phyloP scores from a whole-genome alignment of 1,140 invertebrate species.

The Drosophila leontia region DNA sequence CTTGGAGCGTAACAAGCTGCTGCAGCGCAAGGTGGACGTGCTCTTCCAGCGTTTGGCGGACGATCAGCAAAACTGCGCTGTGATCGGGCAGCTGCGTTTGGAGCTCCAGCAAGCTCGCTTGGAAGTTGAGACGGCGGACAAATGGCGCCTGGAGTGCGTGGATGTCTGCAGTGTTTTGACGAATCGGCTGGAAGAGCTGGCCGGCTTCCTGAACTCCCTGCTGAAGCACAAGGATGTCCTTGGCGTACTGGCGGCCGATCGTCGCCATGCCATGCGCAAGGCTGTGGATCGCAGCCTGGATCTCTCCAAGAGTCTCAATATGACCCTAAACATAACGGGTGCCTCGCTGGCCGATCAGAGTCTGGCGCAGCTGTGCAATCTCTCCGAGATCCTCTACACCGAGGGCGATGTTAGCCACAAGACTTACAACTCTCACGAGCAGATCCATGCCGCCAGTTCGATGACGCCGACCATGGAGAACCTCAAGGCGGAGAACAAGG shows the following conservation, averaged over 20 bases:
- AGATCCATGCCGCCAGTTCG: conserved; percentile 67
- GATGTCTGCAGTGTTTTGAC: conserved; percentile 88
- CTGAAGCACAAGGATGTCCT: conserved; percentile 88
- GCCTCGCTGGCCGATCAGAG: conserved; percentile 78
- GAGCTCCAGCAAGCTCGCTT: conserved; percentile 82
- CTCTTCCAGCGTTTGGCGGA: conserved; percentile 77
- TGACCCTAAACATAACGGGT: conserved; percentile 79
- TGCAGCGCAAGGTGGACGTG: conserved; percentile 77
- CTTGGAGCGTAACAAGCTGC: conserved; percentile 72
- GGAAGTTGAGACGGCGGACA: conserved; percentile 83
- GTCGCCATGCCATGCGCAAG: conserved; percentile 86
- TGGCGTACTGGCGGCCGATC: conserved; percentile 85
- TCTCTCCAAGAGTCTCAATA: conserved; percentile 86
- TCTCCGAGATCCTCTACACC: conserved; percentile 84
- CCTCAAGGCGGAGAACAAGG: conserved; percentile 85
- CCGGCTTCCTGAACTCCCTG: conserved; percentile 89
- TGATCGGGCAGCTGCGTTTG: conserved; percentile 67
- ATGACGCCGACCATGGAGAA: conserved; percentile 80
- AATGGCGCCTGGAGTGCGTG: conserved; percentile 87
- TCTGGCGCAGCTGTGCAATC: conserved; percentile 85
- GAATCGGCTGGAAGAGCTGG: conserved; percentile 89
- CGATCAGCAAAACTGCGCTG: conserved; percentile 65
- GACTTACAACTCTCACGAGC: conserved; percentile 77
- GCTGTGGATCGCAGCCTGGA: conserved; percentile 87
- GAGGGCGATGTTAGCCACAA: conserved; percentile 58